Evolutionary conservation across 2,797 vertebrate species (phyloP).

Genomic region (Acropternis orthonyx): DNA sequence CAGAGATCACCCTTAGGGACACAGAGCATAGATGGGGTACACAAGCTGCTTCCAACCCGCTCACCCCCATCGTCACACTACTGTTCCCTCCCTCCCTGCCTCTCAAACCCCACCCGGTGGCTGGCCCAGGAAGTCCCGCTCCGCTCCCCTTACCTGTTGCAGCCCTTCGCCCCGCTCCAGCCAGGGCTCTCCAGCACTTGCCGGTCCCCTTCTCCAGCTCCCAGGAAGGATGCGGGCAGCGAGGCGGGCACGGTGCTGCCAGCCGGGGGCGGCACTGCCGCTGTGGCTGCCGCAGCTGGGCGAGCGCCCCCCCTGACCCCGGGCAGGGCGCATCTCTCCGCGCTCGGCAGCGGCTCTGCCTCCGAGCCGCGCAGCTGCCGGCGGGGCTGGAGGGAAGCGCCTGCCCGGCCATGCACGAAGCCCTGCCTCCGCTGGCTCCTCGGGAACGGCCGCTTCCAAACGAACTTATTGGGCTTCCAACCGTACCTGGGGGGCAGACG

Average conservation of each 20-base stretch:
- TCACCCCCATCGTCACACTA: not conserved
- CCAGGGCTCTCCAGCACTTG: not conserved
- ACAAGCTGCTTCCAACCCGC: not conserved
- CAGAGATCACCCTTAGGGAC: not conserved
- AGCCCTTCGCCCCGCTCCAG: not conserved
- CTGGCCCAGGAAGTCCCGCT: not conserved
- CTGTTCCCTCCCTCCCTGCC: not conserved
- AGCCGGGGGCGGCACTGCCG: not conserved
- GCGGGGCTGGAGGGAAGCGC: not conserved
- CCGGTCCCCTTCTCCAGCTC: not conserved
- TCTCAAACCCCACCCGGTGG: not conserved
- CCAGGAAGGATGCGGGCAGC: not conserved
- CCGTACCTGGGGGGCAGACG: not conserved
- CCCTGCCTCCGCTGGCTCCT: constrained; percentile 1
- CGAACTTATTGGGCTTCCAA: not conserved
- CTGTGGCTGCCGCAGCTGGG: not conserved
- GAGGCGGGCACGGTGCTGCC: not conserved
- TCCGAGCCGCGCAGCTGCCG: not conserved
- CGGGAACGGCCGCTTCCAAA: not conserved
- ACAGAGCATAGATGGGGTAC: not conserved
- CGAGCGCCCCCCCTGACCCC: not conserved
- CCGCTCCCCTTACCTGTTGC: constrained; percentile 5
- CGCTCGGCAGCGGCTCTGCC: not conserved
- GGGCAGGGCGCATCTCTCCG: not conserved
- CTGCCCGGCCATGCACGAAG: not conserved